Evolutionary conservation across 2,888 invertebrate genomes (phyloP), one percentile per base, ranked within the genome.

Genomic region (Troglohyphantes excavatus): DNA sequence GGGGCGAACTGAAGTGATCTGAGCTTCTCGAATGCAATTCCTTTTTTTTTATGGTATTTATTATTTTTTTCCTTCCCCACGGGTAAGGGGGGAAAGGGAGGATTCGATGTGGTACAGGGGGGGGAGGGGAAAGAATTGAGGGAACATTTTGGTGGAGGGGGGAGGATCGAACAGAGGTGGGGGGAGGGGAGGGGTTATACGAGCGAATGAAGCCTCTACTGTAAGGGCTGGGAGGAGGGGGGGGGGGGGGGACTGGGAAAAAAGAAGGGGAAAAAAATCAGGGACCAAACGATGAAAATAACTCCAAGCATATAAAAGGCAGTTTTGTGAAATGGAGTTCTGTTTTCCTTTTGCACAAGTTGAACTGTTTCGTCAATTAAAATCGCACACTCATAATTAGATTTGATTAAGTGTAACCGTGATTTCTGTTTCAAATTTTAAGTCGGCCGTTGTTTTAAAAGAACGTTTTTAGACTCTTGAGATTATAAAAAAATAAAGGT

Each of bases 11-110:
- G 23, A 19, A 73, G 83, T 73, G 83, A 83, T 83, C 83, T 65
- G 29, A 73, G 72, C 83, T 73, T 73, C 83, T 70, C 59, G 73
- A 83, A 73, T 23, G 79, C 72, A 73, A 79, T 87, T 78, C 67
- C 78, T 86, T 86, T 86, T 86, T 82, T 65, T 68, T 67, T 78
- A 26, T 72, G 61, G 68, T 85, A 59, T 85, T 76, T 85, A 59
- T 65, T 83, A 39, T 46, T 81, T 70, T 82, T 53, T 68, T 26
- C 27, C 33, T 39, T 29, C 17, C 59, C 59, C 23, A 29, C 43
- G 67, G 68, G 46, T 46, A 59, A 21, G 68, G 76, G 53, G 43
- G 21, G 61, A 46, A 43, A 19, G 19, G 53, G 61, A 43, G 72
- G 61, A 61, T 78, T 65, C 70, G 68, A 33, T 76, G 53, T 21